These are phyloP conservation scores for Tragelaphus strepsiceros DNA, from an alignment of 2,113 vertebrate species.

Conservation along the genomic window DNA sequence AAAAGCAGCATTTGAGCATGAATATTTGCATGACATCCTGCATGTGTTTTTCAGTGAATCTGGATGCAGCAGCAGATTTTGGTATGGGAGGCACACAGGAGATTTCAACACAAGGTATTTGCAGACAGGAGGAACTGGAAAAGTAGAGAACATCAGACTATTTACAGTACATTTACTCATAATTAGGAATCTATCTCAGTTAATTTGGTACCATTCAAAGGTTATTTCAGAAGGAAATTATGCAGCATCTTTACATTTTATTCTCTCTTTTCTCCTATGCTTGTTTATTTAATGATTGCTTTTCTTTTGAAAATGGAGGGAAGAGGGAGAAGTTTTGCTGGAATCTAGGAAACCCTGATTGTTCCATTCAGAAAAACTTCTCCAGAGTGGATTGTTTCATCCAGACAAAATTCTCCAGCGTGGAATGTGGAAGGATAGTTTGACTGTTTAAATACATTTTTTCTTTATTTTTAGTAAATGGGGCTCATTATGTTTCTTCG, in stretches of 20 bases:
- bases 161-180: background rate
- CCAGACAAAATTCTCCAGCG: background rate
- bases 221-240: background rate
- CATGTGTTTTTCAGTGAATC: conserved; percentile 35
- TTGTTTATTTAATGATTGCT: background rate
- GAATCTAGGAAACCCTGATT: background rate
- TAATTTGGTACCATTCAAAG: background rate
- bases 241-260: background rate
- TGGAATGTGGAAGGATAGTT: background rate
- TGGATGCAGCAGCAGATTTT: background rate
- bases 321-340: background rate
- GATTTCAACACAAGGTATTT: background rate
- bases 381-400: background rate
- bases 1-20: background rate
- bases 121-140: background rate
- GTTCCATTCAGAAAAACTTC: background rate
- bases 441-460: background rate
- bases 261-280: background rate
- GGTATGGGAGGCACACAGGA: background rate
- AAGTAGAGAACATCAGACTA: background rate
- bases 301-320: conserved; percentile 19
- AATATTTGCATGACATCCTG: background rate
- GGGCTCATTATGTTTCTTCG: background rate
- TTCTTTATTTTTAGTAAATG: conserved; percentile 1
- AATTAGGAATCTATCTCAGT: background rate